Percentiles rank a stretch among this genome's conserved stretches.
These are phyloP conservation scores for Lobophora halterata DNA, from an alignment of 2,888 invertebrate genomes.

Conservation along the genomic window DNA sequence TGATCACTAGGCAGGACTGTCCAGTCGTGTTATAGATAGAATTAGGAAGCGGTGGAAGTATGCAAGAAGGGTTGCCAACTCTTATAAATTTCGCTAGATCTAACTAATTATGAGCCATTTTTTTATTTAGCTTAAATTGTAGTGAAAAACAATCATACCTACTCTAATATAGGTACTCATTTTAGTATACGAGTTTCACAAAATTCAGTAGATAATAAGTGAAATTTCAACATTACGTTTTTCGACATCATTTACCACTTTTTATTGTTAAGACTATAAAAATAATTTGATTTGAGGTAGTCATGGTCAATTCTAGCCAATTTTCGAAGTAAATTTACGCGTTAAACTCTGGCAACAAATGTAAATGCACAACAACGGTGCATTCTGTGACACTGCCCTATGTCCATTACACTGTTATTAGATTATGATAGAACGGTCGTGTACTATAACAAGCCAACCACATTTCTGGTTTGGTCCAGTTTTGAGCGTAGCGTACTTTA, in stretches of 20 bases:
- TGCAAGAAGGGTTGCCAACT: conserved; percentile 51
- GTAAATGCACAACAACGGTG: conserved; percentile 47
- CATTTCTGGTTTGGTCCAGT: conserved; percentile 2
- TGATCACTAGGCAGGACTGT: conserved; percentile 33
- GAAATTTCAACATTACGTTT: no score
- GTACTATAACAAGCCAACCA: conserved; percentile 5
- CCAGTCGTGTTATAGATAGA: conserved; percentile 51
- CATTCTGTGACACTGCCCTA: conserved; percentile 68
- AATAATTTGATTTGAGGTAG: no score
- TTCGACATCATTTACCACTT: no score
- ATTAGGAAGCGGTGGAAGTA: conserved; percentile 75
- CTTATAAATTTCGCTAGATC: background rate
- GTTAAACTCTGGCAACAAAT: background rate
- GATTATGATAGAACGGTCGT: conserved; percentile 24
- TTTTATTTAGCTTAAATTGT: background rate
- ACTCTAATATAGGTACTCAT: no score
- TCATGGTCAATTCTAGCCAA: no score
- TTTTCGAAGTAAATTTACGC: background rate
- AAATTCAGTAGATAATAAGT: no score
- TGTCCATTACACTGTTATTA: conserved; percentile 54
- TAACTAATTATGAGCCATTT: background rate
- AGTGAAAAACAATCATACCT: no score
- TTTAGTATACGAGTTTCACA: no score
- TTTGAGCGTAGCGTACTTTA: no score
- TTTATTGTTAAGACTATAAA: no score